Conservation (phyloP, 2,888 invertebrate genomes). For the Dichetophora obliterata region DNA sequence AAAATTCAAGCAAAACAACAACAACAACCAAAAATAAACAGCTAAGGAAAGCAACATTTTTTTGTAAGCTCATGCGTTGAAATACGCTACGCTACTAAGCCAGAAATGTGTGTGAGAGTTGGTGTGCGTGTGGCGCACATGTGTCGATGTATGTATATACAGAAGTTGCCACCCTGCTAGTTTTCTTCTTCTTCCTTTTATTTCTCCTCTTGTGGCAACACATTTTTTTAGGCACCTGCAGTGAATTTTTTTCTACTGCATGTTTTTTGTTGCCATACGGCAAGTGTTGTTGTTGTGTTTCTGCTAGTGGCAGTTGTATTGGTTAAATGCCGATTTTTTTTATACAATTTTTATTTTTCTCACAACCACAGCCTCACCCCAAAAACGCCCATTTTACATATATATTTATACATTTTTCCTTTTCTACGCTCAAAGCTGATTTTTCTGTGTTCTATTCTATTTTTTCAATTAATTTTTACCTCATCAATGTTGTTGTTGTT, state of each 20-base stretch:
- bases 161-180: constrained; percentile 15
- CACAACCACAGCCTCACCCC: background rate
- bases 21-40: background rate
- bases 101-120: background rate
- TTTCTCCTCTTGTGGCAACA: constrained; percentile 19
- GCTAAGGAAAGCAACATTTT: background rate
- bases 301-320: constrained; percentile 46
- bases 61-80: background rate
- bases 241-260: background rate
- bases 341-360: background rate
- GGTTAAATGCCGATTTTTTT: background rate
- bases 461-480: constrained; percentile 48
- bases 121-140: background rate
- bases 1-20: background rate
- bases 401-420: background rate
- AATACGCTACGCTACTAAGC: background rate
- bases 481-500: constrained; percentile 10
- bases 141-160: background rate
- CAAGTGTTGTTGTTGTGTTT: constrained; percentile 32
- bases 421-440: background rate
- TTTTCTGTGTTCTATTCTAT: constrained; percentile 40
- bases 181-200: constrained; percentile 36
- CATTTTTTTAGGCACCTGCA: background rate
- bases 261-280: background rate
- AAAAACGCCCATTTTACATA: background rate